A percentile compares a stretch with the other conserved stretches of the same genome.
Conservation (phyloP, 2,113 vertebrate genomes). For the Hypanus sabinus region DNA sequence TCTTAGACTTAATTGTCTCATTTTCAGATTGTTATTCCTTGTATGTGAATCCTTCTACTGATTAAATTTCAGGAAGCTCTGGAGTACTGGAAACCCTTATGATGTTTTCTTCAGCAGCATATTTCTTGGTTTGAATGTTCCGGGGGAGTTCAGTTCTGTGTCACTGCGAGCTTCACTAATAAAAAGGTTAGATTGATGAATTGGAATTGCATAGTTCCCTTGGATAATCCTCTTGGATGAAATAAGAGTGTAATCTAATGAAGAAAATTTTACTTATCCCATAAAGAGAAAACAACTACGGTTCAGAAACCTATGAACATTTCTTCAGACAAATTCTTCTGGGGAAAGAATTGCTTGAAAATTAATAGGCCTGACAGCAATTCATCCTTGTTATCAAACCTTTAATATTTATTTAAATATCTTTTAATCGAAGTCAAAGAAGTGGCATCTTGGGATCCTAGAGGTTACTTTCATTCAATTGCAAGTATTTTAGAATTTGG, state of each 20-base stretch:
- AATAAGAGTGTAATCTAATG: background rate
- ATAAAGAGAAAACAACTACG: background rate
- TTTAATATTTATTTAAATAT: background rate
- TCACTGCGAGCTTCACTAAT: background rate
- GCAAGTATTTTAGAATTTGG: background rate
- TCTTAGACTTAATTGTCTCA: background rate
- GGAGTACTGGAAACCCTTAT: background rate
- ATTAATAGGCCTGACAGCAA: background rate
- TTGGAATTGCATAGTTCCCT: background rate
- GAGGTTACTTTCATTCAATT: background rate
- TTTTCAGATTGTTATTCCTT: background rate
- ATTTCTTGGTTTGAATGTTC: slow-evolving; percentile 10
- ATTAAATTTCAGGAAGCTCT: background rate
- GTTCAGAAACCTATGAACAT: background rate
- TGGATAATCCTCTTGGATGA: background rate
- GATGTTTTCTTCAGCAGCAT: background rate
- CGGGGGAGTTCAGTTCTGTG: slow-evolving; percentile 7
- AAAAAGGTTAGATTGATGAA: background rate
- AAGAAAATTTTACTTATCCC: background rate
- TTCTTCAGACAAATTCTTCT: background rate
- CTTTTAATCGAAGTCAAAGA: background rate
- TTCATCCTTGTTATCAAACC: background rate
- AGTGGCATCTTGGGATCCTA: background rate
- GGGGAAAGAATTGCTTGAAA: background rate
- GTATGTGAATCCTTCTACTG: background rate